Base-by-base conservation (phyloP, 2,888 invertebrate genomes). In the Caenorhabditis parvicauda region DNA sequence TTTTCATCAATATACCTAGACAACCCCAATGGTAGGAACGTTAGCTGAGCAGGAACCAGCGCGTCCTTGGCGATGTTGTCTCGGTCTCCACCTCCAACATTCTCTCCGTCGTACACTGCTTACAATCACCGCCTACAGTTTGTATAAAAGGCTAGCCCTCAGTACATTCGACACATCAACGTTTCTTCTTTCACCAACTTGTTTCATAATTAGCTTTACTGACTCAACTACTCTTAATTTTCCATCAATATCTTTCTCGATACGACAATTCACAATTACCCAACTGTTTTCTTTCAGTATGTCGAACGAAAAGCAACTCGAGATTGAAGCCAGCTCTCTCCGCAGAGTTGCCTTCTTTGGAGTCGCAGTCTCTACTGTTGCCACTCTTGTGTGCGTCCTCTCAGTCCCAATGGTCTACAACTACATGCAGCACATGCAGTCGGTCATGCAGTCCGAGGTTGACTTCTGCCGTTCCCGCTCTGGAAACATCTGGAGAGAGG, bases 351-450 rank as follows among this genome's bases (percentile, higher is more conserved):
- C 74, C 35, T 69, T 74, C 53, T 43, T 70, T 38, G 72, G 70
- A 44, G 74, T 74, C 35, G 58, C 72, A 28, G 55, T 72, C 53
- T 67, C 65, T 44, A 72, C 72, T 32, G 53, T 72, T 27, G 72
- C 74, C 54, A 68, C 68, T 22, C 56, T 72, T 25, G 64, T 69
- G 43, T 71, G 71, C 62, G 70, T 69, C 35, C 44, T 74, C 42
- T 61, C 69, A 27, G 65, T 72, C 41, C 74, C 74, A 49, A 71
- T 74, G 65, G 44, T 74, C 29, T 74, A 72, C 68, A 74, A 73
- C 65, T 74, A 76, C 71, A 66, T 76, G 58, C 76, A 76, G 62
- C 74, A 74, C 58, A 72, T 76, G 72, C 69, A 69, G 50, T 68
- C 67, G 6, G 62, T 66, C 27, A 69, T 69, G 69, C 69, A 69